Percentiles rank a stretch among this genome's conserved stretches.
Conservation (phyloP, 2,113 vertebrate species). For the Heterocephalus glaber region DNA sequence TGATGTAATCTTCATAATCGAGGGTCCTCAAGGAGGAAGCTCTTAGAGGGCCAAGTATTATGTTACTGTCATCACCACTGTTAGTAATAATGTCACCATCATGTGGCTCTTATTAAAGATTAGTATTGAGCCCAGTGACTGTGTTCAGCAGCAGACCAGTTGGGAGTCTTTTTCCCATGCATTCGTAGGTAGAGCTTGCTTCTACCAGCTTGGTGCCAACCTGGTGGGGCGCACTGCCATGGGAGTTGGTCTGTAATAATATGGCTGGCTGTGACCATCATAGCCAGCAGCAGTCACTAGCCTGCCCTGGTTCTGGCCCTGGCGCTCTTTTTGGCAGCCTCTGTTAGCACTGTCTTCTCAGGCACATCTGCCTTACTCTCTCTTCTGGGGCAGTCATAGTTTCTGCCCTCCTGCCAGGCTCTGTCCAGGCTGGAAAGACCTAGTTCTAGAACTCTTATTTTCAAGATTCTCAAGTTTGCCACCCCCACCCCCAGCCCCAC, state of each 20-base stretch:
- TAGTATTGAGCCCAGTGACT: not conserved
- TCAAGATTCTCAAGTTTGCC: not conserved
- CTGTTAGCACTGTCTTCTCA: slow-evolving; percentile 1
- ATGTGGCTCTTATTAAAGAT: not conserved
- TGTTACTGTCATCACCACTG: not conserved
- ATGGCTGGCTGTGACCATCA: not conserved
- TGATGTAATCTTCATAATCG: slow-evolving; percentile 19
- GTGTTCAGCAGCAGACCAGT: not conserved
- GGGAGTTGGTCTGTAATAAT: not conserved
- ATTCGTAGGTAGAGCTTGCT: slow-evolving; percentile 27
- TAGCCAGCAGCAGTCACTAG: not conserved
- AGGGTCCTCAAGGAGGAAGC: slow-evolving; percentile 27
- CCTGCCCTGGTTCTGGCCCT: not conserved
- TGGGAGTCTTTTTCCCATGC: slow-evolving; percentile 34
- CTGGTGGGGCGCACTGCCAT: slow-evolving; percentile 9
- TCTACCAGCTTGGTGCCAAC: not conserved
- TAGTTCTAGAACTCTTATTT: slow-evolving; percentile 40
- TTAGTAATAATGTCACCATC: not conserved
- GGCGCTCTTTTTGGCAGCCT: not conserved
- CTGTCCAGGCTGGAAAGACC: slow-evolving; percentile 32
- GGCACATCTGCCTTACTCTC: slow-evolving; percentile 1
- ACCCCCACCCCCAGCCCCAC: not conserved
- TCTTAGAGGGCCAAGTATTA: not conserved
- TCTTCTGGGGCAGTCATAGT: slow-evolving; percentile 21
- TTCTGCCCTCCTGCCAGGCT: slow-evolving; percentile 33